These are phyloP conservation scores for Hystrix brachyura DNA, from an alignment of 2,113 vertebrate species.

Conservation along the genomic window DNA sequence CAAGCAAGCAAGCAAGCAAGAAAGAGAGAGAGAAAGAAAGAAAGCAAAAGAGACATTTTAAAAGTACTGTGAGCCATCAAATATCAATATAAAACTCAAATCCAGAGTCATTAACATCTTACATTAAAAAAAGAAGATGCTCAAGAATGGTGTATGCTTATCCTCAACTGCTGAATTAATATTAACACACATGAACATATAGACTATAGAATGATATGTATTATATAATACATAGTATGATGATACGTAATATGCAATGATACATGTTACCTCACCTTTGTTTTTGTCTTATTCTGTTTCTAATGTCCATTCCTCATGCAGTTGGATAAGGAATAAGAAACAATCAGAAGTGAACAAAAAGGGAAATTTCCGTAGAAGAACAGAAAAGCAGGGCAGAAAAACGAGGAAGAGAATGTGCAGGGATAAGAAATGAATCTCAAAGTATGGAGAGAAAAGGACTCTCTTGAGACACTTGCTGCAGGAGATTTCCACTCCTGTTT, in stretches of 20 bases:
- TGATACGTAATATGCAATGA: neutral
- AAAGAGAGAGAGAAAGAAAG: neutral
- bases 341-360: neutral
- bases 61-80: neutral
- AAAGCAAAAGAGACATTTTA: neutral
- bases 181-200: neutral
- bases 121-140: neutral
- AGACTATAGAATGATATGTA: neutral
- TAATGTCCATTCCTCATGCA: neutral
- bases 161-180: neutral
- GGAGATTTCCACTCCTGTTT: neutral
- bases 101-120: neutral
- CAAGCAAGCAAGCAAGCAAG: neutral
- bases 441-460: neutral
- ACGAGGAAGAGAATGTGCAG: neutral
- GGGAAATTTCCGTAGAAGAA: neutral
- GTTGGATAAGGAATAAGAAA: neutral
- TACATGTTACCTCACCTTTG: neutral
- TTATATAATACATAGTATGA: neutral
- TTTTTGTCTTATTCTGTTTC: neutral
- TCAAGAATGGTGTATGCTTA: neutral
- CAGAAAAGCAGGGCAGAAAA: neutral
- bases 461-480: neutral
- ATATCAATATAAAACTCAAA: slow-evolving; percentile 21
- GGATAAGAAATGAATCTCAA: neutral